Evolutionary conservation across 2,113 vertebrate species (phyloP).

Genomic region (Deroptyus accipitrinus): DNA sequence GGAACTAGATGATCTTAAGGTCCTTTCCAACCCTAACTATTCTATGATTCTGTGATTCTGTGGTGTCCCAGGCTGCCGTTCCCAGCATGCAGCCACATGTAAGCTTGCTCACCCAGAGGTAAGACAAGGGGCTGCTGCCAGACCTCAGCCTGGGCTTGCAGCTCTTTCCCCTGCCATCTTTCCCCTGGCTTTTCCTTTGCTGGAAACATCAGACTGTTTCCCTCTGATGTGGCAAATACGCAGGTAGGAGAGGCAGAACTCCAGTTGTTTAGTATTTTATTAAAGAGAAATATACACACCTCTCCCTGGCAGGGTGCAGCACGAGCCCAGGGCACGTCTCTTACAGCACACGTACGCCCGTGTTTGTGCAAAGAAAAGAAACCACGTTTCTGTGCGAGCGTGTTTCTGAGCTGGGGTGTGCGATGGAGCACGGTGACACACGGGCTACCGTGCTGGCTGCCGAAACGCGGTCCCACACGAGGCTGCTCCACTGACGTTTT

Average conservation of each 20-base stretch:
- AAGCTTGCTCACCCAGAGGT: background rate
- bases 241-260: background rate
- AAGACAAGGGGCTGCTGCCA: background rate
- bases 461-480: background rate
- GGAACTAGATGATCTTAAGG: no score
- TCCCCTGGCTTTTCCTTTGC: background rate
- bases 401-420: slow-evolving; percentile 18
- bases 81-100: background rate
- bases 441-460: background rate
- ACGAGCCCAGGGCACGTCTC: background rate
- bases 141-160: background rate
- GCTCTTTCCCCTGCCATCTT: background rate
- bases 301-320: slow-evolving; percentile 27
- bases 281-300: slow-evolving; percentile 54
- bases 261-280: slow-evolving; percentile 48
- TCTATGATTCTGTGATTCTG: no score
- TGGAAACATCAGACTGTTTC: background rate
- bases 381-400: slow-evolving; percentile 16
- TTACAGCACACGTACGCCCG: background rate
- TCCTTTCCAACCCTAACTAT: no score
- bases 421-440: slow-evolving; percentile 33
- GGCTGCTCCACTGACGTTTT: background rate
- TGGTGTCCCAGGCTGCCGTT: background rate
- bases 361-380: slow-evolving; percentile 68
- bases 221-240: background rate